These are phyloP conservation scores for Grus americana DNA, from an alignment of 2,113 vertebrate species.

Conservation along the genomic window DNA sequence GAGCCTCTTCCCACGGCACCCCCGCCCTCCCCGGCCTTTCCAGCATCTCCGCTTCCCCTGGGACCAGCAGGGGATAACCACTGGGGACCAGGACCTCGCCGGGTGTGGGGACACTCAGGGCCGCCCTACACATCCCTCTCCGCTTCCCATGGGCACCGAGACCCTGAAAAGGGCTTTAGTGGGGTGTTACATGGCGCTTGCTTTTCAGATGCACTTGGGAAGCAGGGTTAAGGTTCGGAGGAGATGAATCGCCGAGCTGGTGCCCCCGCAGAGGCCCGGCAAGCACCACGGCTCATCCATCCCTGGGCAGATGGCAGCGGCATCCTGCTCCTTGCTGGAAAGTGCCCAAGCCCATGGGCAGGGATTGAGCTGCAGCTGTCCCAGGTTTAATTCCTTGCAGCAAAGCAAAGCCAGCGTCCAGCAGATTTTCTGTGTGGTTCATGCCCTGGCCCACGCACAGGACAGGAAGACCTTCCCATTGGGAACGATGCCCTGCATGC, in stretches of 20 bases:
- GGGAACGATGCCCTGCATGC: background rate
- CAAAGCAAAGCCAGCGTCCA: background rate
- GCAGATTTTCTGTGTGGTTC: background rate
- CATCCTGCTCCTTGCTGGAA: background rate
- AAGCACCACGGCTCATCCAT: fast-evolving
- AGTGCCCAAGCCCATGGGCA: background rate
- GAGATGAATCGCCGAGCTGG: fast-evolving
- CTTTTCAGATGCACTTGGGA: background rate
- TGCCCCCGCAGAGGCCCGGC: background rate
- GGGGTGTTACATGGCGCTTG: fast-evolving
- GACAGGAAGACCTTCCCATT: background rate
- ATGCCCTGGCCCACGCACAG: background rate
- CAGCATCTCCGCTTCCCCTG: background rate
- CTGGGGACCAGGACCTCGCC: fast-evolving
- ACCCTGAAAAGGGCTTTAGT: background rate
- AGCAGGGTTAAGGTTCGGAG: background rate
- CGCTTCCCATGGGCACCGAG: fast-evolving
- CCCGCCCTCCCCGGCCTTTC: background rate
- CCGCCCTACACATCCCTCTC: background rate
- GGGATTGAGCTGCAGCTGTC: background rate
- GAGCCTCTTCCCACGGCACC: background rate
- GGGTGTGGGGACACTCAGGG: background rate
- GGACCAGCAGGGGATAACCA: background rate
- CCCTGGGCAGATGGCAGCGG: background rate
- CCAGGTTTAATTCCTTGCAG: background rate